Base-by-base conservation (phyloP, 2,888 invertebrate species). In the Orthonychiurus folsomi region DNA sequence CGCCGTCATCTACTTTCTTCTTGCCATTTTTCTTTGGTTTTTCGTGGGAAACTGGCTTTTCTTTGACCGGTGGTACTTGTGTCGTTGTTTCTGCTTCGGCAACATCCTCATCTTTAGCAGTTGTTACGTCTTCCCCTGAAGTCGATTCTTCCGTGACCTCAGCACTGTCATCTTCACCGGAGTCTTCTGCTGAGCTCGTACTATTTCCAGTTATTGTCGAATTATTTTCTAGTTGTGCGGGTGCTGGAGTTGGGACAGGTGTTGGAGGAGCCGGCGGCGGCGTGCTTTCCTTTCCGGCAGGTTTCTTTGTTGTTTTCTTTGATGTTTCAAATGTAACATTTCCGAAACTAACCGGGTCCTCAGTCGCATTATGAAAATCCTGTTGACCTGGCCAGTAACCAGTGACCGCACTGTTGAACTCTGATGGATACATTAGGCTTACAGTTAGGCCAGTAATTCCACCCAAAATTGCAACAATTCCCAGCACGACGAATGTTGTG, bases 401-500 rank as follows among this genome's bases (percentile, higher is more conserved):
- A 52, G 5, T 52, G 52, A 52, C 52, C 20, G 52, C 20, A 5
- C 52, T n/a, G 9, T 9, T n/a, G n/a, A 59, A 28, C 23, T 59
- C 37, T 20, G 21, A 23, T 5, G 59, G 21, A 59, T 37, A 59
- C 20, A 48, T 21, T 5, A 59, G 37, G 9, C 59, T 37, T 20
- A 59, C 23, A 24, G 21, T n/a, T 15, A 59, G 21, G 23, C 48
- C 59, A 3, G 50, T 25, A 2, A 37, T 37, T 23, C 59, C 59
- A 25, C 23, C 5, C 15, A 59, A 15, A 15, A 59, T 21, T n/a
- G 23, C 50, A 23, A 59, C 9, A 5, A 59, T 37, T 2, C 24
- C 59, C 23, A 59, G 50, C 12, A 59, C 20, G 21, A 50, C 20
- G 24, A 59, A 59, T 5, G 50, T n/a, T 20, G 50, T 37, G 18